Conservation (phyloP, 2,113 vertebrate genomes). For the Osmerus eperlanus region DNA sequence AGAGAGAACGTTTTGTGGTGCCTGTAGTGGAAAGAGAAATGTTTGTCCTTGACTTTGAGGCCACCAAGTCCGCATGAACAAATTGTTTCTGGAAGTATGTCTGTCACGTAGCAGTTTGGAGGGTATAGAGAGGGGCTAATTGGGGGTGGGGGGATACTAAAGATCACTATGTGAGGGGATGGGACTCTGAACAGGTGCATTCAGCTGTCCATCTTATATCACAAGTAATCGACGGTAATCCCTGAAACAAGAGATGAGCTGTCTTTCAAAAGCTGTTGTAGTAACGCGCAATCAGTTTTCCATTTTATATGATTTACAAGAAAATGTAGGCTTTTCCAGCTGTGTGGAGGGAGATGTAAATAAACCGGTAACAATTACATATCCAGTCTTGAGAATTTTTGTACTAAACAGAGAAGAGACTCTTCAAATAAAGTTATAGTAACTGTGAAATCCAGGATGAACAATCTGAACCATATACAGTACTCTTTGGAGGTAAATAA, state of each 20-base stretch:
- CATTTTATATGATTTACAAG: not conserved
- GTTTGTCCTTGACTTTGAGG: too few species aligned
- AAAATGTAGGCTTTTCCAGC: not conserved
- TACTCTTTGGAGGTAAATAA: not conserved
- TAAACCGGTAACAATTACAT: not conserved
- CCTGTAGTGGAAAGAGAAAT: too few species aligned
- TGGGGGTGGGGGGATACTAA: constrained; percentile 2
- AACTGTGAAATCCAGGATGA: too few species aligned
- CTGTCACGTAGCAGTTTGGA: constrained; percentile 28
- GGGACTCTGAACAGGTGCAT: constrained; percentile 29
- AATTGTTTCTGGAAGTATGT: constrained; percentile 19
- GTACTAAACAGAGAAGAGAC: too few species aligned
- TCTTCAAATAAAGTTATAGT: too few species aligned
- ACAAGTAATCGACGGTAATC: not conserved
- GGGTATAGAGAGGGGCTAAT: constrained; percentile 6
- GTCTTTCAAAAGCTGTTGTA: not conserved
- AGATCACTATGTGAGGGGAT: not conserved
- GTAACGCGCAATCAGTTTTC: not conserved
- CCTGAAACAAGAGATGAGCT: not conserved
- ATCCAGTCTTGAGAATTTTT: too few species aligned
- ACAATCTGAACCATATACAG: too few species aligned
- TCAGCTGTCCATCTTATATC: constrained; percentile 3
- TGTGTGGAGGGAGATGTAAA: not conserved
- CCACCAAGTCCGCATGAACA: too few species aligned
- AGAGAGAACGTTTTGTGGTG: too few species aligned